Conservation (phyloP, 2,888 invertebrate genomes). For the Xestia rhomboidea region DNA sequence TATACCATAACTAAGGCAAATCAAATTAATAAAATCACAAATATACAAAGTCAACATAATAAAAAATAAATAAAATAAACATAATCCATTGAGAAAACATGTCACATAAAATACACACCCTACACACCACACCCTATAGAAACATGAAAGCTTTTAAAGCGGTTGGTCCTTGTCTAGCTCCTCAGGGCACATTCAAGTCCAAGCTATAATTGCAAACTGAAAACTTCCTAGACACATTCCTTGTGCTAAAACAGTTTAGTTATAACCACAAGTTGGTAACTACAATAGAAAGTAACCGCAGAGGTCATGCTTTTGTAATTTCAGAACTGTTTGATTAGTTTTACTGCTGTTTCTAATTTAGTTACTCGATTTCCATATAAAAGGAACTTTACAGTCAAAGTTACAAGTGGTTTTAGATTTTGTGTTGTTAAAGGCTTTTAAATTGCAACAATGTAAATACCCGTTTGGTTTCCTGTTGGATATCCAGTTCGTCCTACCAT, state of each 20-base stretch:
- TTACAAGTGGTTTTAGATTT: background rate
- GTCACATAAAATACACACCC: too few species aligned
- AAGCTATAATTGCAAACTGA: background rate
- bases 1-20: too few species aligned
- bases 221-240: conserved; percentile 14
- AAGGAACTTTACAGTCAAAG: background rate
- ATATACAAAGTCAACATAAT: too few species aligned
- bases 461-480: background rate
- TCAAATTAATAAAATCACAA: too few species aligned
- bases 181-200: background rate
- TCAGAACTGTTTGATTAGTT: conserved; percentile 21
- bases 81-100: too few species aligned
- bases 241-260: background rate
- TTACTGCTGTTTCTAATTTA: background rate
- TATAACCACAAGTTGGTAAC: conserved; percentile 10
- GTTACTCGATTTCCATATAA: conserved; percentile 17
- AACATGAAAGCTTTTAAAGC: too few species aligned
- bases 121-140: too few species aligned
- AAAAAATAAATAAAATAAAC: too few species aligned
- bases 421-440: background rate
- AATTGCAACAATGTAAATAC: background rate
- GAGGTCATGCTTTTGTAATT: conserved; percentile 20
- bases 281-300: conserved; percentile 5
- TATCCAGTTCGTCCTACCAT: too few species aligned
- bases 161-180: background rate